Base-by-base conservation (phyloP, 1,140 invertebrate genomes). In the Macrocentrus cingulum region DNA sequence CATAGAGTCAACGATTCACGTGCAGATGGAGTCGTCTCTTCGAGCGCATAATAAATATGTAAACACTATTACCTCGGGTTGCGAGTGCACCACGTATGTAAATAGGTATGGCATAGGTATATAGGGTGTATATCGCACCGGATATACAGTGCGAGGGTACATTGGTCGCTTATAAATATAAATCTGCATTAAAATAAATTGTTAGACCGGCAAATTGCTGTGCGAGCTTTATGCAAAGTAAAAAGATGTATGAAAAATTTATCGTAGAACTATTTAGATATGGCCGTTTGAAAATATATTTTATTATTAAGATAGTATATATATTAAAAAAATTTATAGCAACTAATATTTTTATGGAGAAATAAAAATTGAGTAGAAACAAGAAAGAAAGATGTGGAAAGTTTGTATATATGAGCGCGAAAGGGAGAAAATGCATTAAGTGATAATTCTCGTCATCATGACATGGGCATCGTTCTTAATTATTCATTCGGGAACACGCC, bases 401-500 rank as follows among this genome's bases (percentile, higher is more conserved):
- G n/a, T n/a, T n/a, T n/a, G n/a, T n/a, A n/a, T n/a, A n/a, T n/a
- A n/a, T n/a, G n/a, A n/a, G n/a, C n/a, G n/a, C n/a, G n/a, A n/a
- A n/a, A n/a, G n/a, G n/a, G n/a, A n/a, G n/a, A n/a, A n/a, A n/a
- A n/a, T n/a, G n/a, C n/a, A n/a, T n/a, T n/a, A n/a, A n/a, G n/a
- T n/a, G n/a, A 57, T 65, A 59, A 39, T 52, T 62, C 59, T 60
- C 61, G 61, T 66, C 63, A 65, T 68, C 63, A 66, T 66, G 45
- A 60, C 54, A 45, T 29, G 59, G 64, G 57, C 62, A 60, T 58
- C 56, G 63, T 68, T 67, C 65, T 68, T 70, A 70, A 68, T 68
- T 70, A 70, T 70, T 70, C 68, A 70, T 70, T 70, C 56, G 64
- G 60, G 56, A 65, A 59, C 56, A 56, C 18, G 58, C 36, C 23